phyloP scores from a whole-genome alignment of 1,140 invertebrate species.

The Vanessa atalanta region DNA sequence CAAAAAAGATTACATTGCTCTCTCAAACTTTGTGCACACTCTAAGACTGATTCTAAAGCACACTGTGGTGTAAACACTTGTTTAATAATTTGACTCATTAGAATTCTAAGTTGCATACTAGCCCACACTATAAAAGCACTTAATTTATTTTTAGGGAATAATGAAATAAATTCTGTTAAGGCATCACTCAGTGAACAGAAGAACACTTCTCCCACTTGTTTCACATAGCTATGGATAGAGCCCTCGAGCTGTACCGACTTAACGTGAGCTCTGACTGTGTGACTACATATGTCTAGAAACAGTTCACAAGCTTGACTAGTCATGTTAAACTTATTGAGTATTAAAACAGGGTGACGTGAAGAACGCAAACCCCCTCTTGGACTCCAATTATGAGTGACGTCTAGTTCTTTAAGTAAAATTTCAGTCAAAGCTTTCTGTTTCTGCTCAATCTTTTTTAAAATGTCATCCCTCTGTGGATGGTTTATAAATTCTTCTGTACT shows the following conservation, averaged over 20 bases:
- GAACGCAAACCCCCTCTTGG: constrained; percentile 95
- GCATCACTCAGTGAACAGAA: constrained; percentile 94
- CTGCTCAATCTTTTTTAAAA: constrained; percentile 84
- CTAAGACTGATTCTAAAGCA: constrained; percentile 89
- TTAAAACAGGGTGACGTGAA: constrained; percentile 90
- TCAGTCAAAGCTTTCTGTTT: constrained; percentile 90
- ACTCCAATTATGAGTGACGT: constrained; percentile 92
- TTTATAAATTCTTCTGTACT: constrained; percentile 73
- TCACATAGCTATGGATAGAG: constrained; percentile 91
- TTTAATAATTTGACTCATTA: constrained; percentile 90
- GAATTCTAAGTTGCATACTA: constrained; percentile 91
- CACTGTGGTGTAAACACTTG: constrained; percentile 97
- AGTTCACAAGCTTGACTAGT: constrained; percentile 90
- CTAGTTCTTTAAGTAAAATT: constrained; percentile 93
- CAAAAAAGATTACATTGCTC: constrained; percentile 85
- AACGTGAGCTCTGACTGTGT: constrained; percentile 90
- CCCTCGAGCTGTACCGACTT: constrained; percentile 94
- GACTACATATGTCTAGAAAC: constrained; percentile 92
- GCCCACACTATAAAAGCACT: constrained; percentile 95
- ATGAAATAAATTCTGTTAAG: constrained; percentile 90
- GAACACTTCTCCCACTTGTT: constrained; percentile 91
- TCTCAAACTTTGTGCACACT: constrained; percentile 91
- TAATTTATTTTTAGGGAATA: constrained; percentile 89
- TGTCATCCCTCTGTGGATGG: constrained; percentile 67
- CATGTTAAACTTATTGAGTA: constrained; percentile 93